Evolutionary conservation across 2,888 invertebrate species (phyloP).

Genomic region (Hydraecia micacea): DNA sequence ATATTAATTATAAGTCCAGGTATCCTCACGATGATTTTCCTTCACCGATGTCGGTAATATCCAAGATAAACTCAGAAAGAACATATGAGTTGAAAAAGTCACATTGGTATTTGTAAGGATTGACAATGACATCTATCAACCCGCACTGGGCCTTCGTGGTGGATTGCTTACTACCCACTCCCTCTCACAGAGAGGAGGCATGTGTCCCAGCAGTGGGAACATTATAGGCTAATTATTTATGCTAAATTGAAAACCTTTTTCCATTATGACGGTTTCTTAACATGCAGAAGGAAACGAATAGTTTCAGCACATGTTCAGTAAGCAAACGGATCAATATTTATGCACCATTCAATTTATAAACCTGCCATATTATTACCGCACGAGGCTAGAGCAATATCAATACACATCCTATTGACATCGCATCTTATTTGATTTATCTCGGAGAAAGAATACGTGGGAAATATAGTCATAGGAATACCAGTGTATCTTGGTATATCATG

Average conservation of each 20-base stretch:
- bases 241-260: background rate
- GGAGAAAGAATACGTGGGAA: constrained; percentile 7
- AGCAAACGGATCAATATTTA: constrained; percentile 9
- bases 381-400: constrained; percentile 15
- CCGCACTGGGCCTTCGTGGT: background rate
- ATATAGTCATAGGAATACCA: background rate
- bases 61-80: background rate
- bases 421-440: constrained; percentile 30
- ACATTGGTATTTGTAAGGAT: background rate
- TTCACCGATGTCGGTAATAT: background rate
- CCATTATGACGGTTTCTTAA: background rate
- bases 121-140: background rate
- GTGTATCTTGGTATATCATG: background rate
- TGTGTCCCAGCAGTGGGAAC: background rate
- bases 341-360: constrained; percentile 29
- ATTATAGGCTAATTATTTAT: background rate
- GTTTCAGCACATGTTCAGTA: constrained; percentile 22
- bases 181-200: background rate
- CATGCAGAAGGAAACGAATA: constrained; percentile 23
- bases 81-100: background rate
- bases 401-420: constrained; percentile 37
- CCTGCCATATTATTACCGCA: constrained; percentile 12
- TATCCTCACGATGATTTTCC: too few relatives aligned
- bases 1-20: background rate
- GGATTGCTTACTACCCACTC: background rate